Base-by-base conservation (phyloP, 2,888 invertebrate genomes). In the Caenorhabditis macrosperma region DNA sequence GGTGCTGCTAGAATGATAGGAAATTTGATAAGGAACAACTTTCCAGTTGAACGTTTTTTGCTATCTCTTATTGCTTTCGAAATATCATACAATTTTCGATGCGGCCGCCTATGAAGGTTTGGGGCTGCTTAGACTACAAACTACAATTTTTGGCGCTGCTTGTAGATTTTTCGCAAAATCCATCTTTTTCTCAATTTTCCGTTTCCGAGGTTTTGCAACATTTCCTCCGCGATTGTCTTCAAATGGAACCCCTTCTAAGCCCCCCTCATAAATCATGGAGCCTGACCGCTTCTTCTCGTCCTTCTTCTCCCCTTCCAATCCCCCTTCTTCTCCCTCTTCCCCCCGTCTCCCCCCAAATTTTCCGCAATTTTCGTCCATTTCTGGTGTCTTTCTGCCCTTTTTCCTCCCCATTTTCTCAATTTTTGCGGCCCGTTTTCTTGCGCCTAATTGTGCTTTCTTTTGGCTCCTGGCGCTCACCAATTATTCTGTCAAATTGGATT, bases 181-280 rank as follows among this genome's bases (percentile, higher is more conserved):
- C n/a, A n/a, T n/a, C n/a, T n/a, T n/a, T n/a, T n/a, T n/a, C n/a
- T n/a, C n/a, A n/a, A n/a, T n/a, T n/a, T n/a, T n/a, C n/a, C n/a
- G n/a, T n/a, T n/a, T n/a, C n/a, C n/a, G n/a, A n/a, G n/a, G 12
- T 54, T 54, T 3, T 30, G 17, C 54, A 54, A 54, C 28, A 54
- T 30, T n/a, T 12, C 20, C 35, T 35, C 17, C 30, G 15, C 30
- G 7, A 9, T 26, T 33, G n/a, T n/a, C n/a, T n/a, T n/a, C n/a
- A n/a, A n/a, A n/a, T n/a, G 35, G 33, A 24, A 41, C 28, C 64
- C n/a, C 38, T 48, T 44, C 22, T 41, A 15, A 54, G 28, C 54
- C 55, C 41, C 38, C 44, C 41, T 66, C 55, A 66, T 66, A 55
- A 55, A 55, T 66, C 66, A 66, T 66, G 38, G n/a, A 50, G 28